phyloP scores from a whole-genome alignment of 2,888 invertebrate species.

The Trichacis sp. region DNA sequence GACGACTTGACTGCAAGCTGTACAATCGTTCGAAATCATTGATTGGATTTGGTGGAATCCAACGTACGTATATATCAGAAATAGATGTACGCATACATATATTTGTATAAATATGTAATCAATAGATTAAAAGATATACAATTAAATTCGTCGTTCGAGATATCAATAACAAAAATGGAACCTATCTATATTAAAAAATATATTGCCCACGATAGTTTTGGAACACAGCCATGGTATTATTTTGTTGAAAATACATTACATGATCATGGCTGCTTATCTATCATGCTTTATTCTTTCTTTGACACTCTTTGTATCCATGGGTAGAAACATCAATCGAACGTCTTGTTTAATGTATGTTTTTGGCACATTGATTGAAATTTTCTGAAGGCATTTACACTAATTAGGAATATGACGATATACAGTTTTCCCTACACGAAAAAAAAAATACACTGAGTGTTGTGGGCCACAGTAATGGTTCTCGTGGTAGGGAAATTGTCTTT shows the following conservation, averaged over 20 bases:
- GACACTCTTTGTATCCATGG: slow-evolving; percentile 3
- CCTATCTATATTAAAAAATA: slow-evolving; percentile 52
- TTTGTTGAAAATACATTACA: slow-evolving; percentile 74
- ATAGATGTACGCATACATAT: slow-evolving; percentile 42
- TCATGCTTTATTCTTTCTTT: slow-evolving; percentile 36
- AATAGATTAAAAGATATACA: slow-evolving; percentile 29
- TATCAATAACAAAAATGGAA: slow-evolving; percentile 27
- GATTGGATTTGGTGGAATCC: slow-evolving; percentile 62
- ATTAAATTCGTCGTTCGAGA: slow-evolving; percentile 19
- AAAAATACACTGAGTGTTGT: too few relatives aligned
- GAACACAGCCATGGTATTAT: slow-evolving; percentile 77
- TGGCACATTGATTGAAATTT: too few relatives aligned
- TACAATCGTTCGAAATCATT: slow-evolving; percentile 60
- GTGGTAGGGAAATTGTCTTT: too few relatives aligned
- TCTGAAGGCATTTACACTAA: too few relatives aligned
- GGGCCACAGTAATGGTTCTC: too few relatives aligned
- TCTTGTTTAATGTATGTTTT: background rate
- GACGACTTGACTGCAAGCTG: slow-evolving; percentile 60
- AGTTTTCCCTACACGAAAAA: too few relatives aligned
- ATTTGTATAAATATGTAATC: too few relatives aligned
- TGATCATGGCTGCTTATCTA: slow-evolving; percentile 63
- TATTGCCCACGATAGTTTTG: slow-evolving; percentile 72
- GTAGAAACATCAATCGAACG: background rate
- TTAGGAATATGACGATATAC: too few relatives aligned
- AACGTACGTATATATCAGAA: slow-evolving; percentile 59